Conservation (phyloP, 2,888 invertebrate genomes). For the Amphiduros pacificus region DNA sequence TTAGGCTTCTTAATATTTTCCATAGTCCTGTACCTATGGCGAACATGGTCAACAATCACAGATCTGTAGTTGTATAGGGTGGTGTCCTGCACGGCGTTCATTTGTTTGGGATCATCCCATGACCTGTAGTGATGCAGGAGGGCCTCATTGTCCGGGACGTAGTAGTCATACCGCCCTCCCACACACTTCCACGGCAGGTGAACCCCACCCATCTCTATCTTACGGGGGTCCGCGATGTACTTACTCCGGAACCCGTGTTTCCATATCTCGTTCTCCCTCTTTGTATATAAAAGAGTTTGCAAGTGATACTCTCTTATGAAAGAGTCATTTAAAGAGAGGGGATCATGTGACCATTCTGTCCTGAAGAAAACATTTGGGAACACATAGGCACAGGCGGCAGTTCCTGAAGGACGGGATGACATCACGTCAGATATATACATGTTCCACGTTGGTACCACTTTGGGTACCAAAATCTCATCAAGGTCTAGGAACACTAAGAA, state of each 20-base stretch:
- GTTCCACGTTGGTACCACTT: no score
- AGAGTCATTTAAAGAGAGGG: neutral
- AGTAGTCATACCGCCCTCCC: neutral
- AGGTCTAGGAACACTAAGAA: conserved; percentile 31
- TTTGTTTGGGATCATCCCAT: no score
- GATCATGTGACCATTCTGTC: conserved; percentile 72
- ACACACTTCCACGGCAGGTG: conserved; percentile 18
- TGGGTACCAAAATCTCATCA: conserved; percentile 30
- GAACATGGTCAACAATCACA: no score
- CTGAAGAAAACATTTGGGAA: conserved; percentile 87
- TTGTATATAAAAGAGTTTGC: conserved; percentile 66
- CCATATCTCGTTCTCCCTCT: conserved; percentile 78
- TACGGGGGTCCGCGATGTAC: conserved; percentile 81
- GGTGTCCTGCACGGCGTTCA: no score
- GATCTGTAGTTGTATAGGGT: no score
- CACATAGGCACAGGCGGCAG: conserved; percentile 79
- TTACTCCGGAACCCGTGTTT: conserved; percentile 74
- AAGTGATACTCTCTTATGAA: no score
- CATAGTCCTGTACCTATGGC: no score
- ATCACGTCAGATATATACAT: no score
- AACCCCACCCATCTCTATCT: conserved; percentile 80
- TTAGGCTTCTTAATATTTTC: no score
- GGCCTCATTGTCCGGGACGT: conserved; percentile 12
- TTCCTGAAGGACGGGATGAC: no score
- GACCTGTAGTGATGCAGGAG: conserved; percentile 27